Evolutionary conservation across 2,797 vertebrate genomes (phyloP), one percentile per base, ranked within the genome.

Genomic region (Halcyon badia): DNA sequence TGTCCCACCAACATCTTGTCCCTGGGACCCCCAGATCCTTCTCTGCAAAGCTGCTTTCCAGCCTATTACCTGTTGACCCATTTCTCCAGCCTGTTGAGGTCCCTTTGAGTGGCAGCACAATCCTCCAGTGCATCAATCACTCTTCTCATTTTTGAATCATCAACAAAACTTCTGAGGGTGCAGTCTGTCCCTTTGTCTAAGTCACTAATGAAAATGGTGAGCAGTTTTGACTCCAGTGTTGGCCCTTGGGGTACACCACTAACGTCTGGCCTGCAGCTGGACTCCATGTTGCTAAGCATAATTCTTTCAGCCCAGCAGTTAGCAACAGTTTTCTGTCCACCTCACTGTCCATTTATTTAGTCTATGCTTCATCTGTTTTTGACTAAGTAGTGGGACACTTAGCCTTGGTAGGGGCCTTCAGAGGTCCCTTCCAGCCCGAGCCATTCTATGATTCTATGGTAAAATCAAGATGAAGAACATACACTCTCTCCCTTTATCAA

Each of bases 181-280:
- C 25, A 54, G 21, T 30, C 56, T 75, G 21, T 28, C 21, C 21
- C 33, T 18, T 41, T 54, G 18, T 60, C 25, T 11, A 15, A 8
- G 46, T 42, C 21, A 28, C 62, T 69, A 48, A 76, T n/a, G 41
- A 56, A 49, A 31, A 62, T 11, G 14, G 14, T 69, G 41, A 62
- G 11, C 25, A 61, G 39, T 41, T 68, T 75, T 54, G 39, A 15
- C 33, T 39, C 24, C 49, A 56, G 10, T 49, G 42, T 49, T 37
- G 5, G 11, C 9, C 20, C 10, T 7, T 1, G 4, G 0, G 2
- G 5, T 56, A 35, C n/a, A 14, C 5, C 16, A 49, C 4, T 26
- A 39, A 28, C 28, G 4, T 33, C 17, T 65, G 48, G 4, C 12
- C 28, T 92, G 31, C 41, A 83, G 17, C 25, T 70, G 56, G 21